Base-by-base conservation (phyloP, 2,113 vertebrate species). In the Vicugna pacos region DNA sequence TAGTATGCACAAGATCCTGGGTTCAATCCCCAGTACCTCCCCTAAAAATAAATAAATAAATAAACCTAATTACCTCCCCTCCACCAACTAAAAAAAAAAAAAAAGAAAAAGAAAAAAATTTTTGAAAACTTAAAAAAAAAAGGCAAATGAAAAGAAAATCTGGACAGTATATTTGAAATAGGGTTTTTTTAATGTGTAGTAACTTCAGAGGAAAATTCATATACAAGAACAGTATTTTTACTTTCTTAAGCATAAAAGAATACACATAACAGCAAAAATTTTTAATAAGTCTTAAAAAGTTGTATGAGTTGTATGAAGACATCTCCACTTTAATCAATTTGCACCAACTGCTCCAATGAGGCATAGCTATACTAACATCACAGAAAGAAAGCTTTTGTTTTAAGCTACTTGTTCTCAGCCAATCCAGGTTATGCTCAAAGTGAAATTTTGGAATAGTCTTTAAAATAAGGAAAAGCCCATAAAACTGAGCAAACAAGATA, bases 381-480 rank as follows among this genome's bases (percentile, higher is more conserved):
- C 17, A 91, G 42, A 70, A 50, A 38, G 48, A 48, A 84, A 84
- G 7, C 6, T 62, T 75, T 42, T 60, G 32, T 93, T 42, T 94
- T 17, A 91, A 73, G 50, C 13, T 64, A 91, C 30, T 2, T 77
- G n/a, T 79, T 93, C n/a, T 46, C 42, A 95, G 35, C 35, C 48
- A 94, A 75, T 89, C 22, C 4, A 93, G 12, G 28, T 24, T 91
- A 80, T 19, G 22, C 62, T 94, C 72, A 81, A 93, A 93, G 28
- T 80, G 14, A 62, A 30, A 94, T 79, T 86, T 56, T 84, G 35
- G 16, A 89, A 87, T 89, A 83, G 58, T 85, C 52, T 72, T 90
- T 76, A 94, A 89, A 80, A 93, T 52, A 94, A 69, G 15, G 3
- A 26, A 54, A 16, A 54, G 52, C 52, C 38, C 5, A 42, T 42